Conservation (phyloP, 2,113 vertebrate species). For the Gulo gulo region DNA sequence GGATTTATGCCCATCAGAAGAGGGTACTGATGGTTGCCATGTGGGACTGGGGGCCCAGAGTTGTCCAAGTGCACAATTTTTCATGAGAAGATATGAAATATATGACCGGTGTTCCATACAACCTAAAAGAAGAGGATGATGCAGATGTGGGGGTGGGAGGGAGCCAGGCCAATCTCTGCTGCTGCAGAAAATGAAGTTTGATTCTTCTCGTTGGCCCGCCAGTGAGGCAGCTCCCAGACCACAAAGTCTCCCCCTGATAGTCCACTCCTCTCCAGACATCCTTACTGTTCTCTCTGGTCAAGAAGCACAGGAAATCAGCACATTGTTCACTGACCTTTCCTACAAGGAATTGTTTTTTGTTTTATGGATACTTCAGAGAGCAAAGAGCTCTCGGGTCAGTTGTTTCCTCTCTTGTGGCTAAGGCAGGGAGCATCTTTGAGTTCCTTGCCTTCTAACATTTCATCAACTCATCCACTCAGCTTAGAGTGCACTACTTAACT, state of each 20-base stretch:
- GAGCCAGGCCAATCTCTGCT: not conserved
- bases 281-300: not conserved
- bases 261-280: not conserved
- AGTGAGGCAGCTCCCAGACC: not conserved
- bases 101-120: rapidly evolving
- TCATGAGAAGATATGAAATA: not conserved
- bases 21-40: rapidly evolving
- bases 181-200: no score
- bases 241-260: not conserved
- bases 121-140: not conserved
- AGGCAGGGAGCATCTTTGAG: not conserved
- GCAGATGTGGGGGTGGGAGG: not conserved
- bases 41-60: not conserved
- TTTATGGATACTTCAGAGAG: not conserved
- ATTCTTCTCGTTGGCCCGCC: not conserved
- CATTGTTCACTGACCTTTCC: not conserved
- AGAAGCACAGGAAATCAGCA: not conserved
- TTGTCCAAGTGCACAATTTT: not conserved
- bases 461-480: not conserved
- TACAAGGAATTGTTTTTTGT: not conserved
- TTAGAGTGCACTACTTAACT: not conserved
- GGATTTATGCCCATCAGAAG: no score
- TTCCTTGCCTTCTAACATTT: not conserved
- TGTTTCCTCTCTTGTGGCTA: not conserved
- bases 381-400: not conserved